These are phyloP conservation scores for Micropterix aruncella DNA, from an alignment of 2,888 invertebrate genomes.

Conservation along the genomic window DNA sequence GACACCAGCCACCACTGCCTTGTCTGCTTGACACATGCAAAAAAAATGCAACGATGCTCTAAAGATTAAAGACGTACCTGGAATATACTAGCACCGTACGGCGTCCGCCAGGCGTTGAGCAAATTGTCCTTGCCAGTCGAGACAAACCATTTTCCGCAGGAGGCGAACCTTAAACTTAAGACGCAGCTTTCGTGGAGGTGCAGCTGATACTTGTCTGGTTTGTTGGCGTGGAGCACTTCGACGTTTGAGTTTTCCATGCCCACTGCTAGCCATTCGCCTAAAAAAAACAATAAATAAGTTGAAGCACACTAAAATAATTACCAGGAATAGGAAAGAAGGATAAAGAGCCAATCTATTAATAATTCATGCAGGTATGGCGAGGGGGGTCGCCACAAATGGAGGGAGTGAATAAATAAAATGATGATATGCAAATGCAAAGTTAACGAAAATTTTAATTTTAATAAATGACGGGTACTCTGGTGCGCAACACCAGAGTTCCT, in stretches of 20 bases:
- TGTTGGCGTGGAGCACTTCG: conserved; percentile 81
- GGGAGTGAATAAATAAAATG: no score
- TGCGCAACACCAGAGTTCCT: no score
- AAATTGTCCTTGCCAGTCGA: conserved; percentile 98
- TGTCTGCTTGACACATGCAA: no score
- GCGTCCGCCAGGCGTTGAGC: conserved; percentile 95
- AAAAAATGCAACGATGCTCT: no score
- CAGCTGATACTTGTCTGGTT: conserved; percentile 91
- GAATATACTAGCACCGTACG: conserved; percentile 96
- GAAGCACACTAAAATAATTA: not conserved
- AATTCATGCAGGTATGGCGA: no score
- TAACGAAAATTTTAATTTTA: no score
- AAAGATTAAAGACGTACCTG: conserved; percentile 52
- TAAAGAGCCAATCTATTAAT: conserved; percentile 1
- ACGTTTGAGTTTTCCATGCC: conserved; percentile 98
- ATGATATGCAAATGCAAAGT: no score
- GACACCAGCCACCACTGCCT: no score
- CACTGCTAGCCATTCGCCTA: conserved; percentile 90
- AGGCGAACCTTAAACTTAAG: conserved; percentile 86
- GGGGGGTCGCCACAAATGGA: no score
- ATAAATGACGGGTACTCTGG: no score
- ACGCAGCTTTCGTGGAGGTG: conserved; percentile 96
- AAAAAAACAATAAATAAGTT: no score
- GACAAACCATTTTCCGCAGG: conserved; percentile 97
- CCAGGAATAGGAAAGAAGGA: not conserved